Evolutionary conservation across 1,140 invertebrate species (phyloP), one percentile per base, ranked within the genome.

Genomic region (Bombus ignitus): DNA sequence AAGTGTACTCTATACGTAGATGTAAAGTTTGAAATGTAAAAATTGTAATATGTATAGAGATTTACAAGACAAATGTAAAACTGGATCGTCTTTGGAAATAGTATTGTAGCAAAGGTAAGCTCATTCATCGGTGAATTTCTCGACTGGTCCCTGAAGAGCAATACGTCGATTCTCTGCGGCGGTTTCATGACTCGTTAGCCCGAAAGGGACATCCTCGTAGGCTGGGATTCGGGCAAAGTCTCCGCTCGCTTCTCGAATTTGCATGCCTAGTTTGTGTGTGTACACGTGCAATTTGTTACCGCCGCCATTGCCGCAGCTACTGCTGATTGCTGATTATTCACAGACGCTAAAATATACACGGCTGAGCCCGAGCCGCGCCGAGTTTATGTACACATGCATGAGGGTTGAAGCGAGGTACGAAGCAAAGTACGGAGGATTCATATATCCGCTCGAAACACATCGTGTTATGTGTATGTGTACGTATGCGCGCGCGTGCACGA

Each of bases 321-420:
- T 92, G 90, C 91, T 92, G 91, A 92, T 92, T 92, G 91, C 91
- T 92, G 91, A 92, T 92, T 92, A 92, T 92, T 92, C 91, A 92
- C 90, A 91, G 91, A 92, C 90, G 91, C 89, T 92, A 91, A 92
- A 92, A 92, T 91, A 91, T 92, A 92, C 90, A 92, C 90, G 87
- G 81, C 82, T 86, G 81, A 88, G 87, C 81, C 81, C 86, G 88
- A 88, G 75, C 88, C 82, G 80, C 68, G 62, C 65, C 8, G 86
- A 85, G 86, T 90, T 90, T 91, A 88, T 90, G 88, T 91, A 91
- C 90, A 91, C 85, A 91, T 87, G 86, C 78, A 77, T 44, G 77
- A 75, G 81, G 83, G 76, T 80, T 80, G 66, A 65, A 47, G 39
- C 77, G 35, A 62, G 70, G 76, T 59, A 83, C 75, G 81, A 57